These are phyloP conservation scores for Pogonognathellus flavescens DNA, from an alignment of 1,140 invertebrate genomes.

Conservation along the genomic window DNA sequence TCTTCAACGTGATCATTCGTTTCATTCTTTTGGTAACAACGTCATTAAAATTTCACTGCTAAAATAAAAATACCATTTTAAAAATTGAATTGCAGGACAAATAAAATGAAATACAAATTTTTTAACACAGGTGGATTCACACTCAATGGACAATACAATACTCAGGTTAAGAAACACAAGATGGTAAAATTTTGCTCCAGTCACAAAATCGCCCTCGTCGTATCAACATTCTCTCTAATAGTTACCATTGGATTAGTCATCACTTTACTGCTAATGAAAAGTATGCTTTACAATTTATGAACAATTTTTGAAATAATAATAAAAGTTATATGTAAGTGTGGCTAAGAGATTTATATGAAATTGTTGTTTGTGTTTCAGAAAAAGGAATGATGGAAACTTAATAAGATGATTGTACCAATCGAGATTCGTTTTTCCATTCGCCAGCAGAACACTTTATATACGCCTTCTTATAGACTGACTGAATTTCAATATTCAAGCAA, in stretches of 20 bases:
- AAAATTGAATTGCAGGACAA: not conserved
- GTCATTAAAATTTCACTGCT: not conserved
- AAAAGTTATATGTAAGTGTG: not conserved
- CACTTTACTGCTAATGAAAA: slow-evolving; percentile 67
- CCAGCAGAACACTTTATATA: slow-evolving; percentile 16
- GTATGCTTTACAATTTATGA: slow-evolving; percentile 51
- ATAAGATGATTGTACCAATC: not conserved
- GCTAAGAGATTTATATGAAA: not conserved
- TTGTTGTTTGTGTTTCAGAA: slow-evolving; percentile 37
- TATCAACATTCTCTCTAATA: slow-evolving; percentile 66
- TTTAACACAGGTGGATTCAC: slow-evolving; percentile 64
- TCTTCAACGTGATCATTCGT: slow-evolving; percentile 61
- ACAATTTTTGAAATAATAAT: not conserved
- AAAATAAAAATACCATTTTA: not conserved
- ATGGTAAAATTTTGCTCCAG: slow-evolving; percentile 66
- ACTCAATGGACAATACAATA: slow-evolving; percentile 64
- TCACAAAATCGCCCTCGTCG: slow-evolving; percentile 67
- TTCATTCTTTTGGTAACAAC: slow-evolving; percentile 63
- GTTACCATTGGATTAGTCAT: slow-evolving; percentile 66
- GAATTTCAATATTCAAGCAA: slow-evolving; percentile 1
- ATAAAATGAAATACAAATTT: not conserved
- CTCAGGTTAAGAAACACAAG: slow-evolving; percentile 57
- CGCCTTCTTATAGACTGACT: slow-evolving; percentile 35
- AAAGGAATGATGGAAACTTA: slow-evolving; percentile 67
- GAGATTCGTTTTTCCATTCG: slow-evolving; percentile 2